Conservation (phyloP, 1,140 invertebrate species). For the Homarus americanus region DNA sequence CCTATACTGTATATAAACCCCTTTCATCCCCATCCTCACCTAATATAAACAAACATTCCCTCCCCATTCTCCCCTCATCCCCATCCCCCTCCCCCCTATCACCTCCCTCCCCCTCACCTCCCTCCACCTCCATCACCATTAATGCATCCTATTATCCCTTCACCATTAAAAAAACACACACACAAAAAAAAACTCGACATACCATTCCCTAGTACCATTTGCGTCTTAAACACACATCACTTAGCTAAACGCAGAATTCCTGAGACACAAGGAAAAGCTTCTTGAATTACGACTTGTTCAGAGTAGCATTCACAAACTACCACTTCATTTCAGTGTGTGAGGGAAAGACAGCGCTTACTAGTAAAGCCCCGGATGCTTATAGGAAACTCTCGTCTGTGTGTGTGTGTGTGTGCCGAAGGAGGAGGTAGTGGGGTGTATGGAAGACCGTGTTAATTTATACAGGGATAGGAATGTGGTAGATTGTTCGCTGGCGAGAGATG, state of each 20-base stretch:
- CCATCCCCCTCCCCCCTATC: not conserved
- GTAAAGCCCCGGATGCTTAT: not conserved
- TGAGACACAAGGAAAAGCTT: too few relatives aligned
- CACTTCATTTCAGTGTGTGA: not conserved
- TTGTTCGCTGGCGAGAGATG: too few relatives aligned
- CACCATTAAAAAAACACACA: not conserved
- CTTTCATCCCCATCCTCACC: not conserved
- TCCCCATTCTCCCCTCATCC: not conserved
- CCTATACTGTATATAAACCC: too few relatives aligned
- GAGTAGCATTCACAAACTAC: not conserved
- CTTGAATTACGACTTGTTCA: not conserved
- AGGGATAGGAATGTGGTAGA: too few relatives aligned
- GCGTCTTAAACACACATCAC: too few relatives aligned
- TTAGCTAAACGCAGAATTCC: too few relatives aligned
- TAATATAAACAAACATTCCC: not conserved
- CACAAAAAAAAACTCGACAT: not conserved
- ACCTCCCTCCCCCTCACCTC: not conserved
- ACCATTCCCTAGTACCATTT: not conserved
- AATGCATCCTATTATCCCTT: not conserved
- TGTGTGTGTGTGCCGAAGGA: too few relatives aligned
- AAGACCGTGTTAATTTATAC: too few relatives aligned
- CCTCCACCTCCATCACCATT: not conserved
- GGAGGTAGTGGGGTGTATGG: not conserved
- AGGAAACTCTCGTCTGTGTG: not conserved
- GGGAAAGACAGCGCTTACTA: not conserved